phyloP scores from a whole-genome alignment of 2,113 vertebrate species.

The Nematolebias whitei region DNA sequence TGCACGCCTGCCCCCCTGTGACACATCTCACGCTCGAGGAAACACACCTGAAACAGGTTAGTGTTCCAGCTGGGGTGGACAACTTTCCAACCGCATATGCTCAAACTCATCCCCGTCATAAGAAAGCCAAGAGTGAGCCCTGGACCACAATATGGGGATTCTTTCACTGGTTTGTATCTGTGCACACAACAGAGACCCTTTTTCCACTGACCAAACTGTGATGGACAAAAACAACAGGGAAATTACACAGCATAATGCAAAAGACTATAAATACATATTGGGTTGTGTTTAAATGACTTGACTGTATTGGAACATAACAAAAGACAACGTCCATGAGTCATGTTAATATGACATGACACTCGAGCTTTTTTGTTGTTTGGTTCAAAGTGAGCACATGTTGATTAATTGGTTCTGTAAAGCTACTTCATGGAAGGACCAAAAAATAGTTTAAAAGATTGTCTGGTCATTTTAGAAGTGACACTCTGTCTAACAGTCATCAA shows the following conservation, averaged over 20 bases:
- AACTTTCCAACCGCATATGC: slow-evolving; percentile 58
- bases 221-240: slow-evolving; percentile 13
- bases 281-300: neutral
- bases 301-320: neutral
- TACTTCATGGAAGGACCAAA: too few species aligned
- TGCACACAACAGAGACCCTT: slow-evolving; percentile 15
- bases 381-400: neutral
- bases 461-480: too few species aligned
- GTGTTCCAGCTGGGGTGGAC: slow-evolving; percentile 44
- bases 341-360: slow-evolving; percentile 1
- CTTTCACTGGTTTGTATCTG: slow-evolving; percentile 44
- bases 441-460: too few species aligned
- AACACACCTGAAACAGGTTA: slow-evolving; percentile 57
- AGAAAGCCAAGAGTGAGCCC: slow-evolving; percentile 36
- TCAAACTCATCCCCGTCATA: slow-evolving; percentile 23
- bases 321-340: neutral
- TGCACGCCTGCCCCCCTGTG: slow-evolving; percentile 36
- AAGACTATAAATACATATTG: neutral
- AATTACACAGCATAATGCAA: neutral
- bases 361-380: neutral
- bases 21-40: slow-evolving; percentile 58
- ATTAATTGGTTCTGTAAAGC: too few species aligned
- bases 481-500: too few species aligned
- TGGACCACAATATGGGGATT: slow-evolving; percentile 33
- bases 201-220: slow-evolving; percentile 17